Evolutionary conservation across 1,140 invertebrate species (phyloP).

Genomic region (Neodiprion fabricii): DNA sequence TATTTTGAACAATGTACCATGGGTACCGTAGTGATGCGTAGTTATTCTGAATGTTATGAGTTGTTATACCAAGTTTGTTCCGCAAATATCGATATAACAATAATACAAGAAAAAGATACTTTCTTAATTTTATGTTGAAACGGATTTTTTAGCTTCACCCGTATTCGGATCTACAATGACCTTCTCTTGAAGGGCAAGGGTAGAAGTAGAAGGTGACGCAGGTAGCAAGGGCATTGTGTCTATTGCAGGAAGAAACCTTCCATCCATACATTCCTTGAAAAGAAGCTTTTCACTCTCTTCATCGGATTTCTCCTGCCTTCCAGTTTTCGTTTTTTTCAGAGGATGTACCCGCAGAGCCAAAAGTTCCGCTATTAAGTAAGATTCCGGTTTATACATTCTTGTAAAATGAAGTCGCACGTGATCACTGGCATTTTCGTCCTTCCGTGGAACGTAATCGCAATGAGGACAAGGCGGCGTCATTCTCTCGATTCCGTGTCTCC

Average conservation of each 20-base stretch:
- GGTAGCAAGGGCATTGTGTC: constrained; percentile 36
- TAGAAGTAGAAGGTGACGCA: constrained; percentile 36
- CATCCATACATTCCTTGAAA: constrained; percentile 54
- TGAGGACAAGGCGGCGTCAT: constrained; percentile 74
- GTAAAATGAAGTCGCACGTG: constrained; percentile 83
- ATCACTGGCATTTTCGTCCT: constrained; percentile 79
- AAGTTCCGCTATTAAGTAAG: constrained; percentile 65
- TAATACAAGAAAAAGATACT: not conserved
- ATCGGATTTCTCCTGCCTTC: constrained; percentile 38
- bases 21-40: too few species aligned
- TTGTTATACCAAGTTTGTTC: too few species aligned
- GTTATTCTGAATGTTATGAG: too few species aligned
- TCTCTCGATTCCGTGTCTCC: constrained; percentile 71
- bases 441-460: constrained; percentile 82
- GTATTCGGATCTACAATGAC: constrained; percentile 65
- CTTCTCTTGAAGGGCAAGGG: constrained; percentile 58
- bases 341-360: constrained; percentile 61
- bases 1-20: too few species aligned
- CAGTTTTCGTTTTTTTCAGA: constrained; percentile 37
- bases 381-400: constrained; percentile 67
- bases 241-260: constrained; percentile 46
- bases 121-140: not conserved
- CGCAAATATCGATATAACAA: not conserved
- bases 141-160: constrained; percentile 57
- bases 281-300: constrained; percentile 46